Base-by-base conservation (phyloP, 37 sponge, comb jelly and placozoan genomes). In the Haliclona indistincta region DNA sequence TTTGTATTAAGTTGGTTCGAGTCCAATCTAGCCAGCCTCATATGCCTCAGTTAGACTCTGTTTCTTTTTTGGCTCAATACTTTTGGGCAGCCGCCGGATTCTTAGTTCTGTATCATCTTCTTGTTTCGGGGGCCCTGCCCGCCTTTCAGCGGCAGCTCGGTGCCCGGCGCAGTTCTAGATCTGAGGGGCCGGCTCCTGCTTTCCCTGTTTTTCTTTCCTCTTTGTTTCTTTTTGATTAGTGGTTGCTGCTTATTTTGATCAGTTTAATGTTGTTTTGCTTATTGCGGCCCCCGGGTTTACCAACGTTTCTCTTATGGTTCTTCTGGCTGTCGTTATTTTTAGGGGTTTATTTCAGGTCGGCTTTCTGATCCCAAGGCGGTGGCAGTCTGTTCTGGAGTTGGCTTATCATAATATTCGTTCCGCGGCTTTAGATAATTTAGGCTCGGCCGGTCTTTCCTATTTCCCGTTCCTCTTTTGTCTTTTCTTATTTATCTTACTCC, bases 221-320 rank as follows among this genome's bases (percentile, higher is more conserved):
- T 64, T 4, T 28, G 20, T 22, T 35, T 3, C 65, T 20, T 32
- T 15, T 17, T 47, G 51, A 17, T 17, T 47, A 87, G 80, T 90
- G 86, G 69, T 85, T 63, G 68, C 67, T 38, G 81, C 86, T 29
- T 90, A 81, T 90, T 90, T 90, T 90, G 91, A 90, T 90, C 91
- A 90, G 76, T 90, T 90, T 90, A 85, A 90, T 75, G 52, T 84
- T 47, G 49, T 84, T 39, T 66, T 58, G 38, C 62, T 89, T 74
- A 68, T 89, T 74, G 68, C 75, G 62, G 60, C 81, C 65, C 78
- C 76, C 56, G 68, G 49, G 60, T 89, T 89, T 79, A 80, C 86
- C 76, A 89, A 84, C 77, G 80, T 73, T 75, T 75, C 86, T 25
- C 62, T 89, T 56, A 89, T 84, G 81, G 71, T 89, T 71, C 45